A percentile compares a stretch with the other conserved stretches of the same genome.
Conservation (phyloP, 64 coral and sea anemone species). For the Dendrophyllia cribrosa region DNA sequence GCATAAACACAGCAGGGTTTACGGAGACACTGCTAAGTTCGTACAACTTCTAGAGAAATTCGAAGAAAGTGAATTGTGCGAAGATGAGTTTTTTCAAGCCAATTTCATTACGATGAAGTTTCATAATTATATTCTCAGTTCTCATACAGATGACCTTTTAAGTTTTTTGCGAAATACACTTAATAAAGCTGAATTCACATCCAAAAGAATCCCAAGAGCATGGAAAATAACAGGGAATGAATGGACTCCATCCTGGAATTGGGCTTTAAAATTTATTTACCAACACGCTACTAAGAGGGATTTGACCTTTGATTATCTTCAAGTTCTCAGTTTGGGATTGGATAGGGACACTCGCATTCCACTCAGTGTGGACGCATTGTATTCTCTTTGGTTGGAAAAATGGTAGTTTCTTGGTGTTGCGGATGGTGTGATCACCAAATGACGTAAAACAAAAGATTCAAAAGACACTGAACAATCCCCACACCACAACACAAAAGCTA, state of each 20-base stretch:
- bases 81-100: not conserved
- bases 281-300: not conserved
- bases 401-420: too few species aligned
- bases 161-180: not conserved
- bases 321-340: not conserved
- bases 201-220: not conserved
- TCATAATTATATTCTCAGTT: not conserved
- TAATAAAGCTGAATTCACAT: not conserved
- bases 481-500: too few species aligned
- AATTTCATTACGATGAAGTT: not conserved
- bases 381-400: too few species aligned
- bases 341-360: slow-evolving; percentile 12
- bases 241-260: not conserved
- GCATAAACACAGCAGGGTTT: not conserved
- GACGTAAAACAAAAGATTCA: too few species aligned
- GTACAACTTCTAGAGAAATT: not conserved
- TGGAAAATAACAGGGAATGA: not conserved
- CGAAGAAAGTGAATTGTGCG: not conserved
- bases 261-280: slow-evolving; percentile 29
- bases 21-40: not conserved
- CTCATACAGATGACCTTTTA: not conserved
- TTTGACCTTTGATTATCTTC: slow-evolving; percentile 4
- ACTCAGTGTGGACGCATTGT: not conserved
- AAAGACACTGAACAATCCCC: too few species aligned
- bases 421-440: too few species aligned